A percentile compares a stretch with the other conserved stretches of the same genome.
Evolutionary conservation across 1,140 invertebrate genomes (phyloP).

Genomic region (Batillaria attramentaria): DNA sequence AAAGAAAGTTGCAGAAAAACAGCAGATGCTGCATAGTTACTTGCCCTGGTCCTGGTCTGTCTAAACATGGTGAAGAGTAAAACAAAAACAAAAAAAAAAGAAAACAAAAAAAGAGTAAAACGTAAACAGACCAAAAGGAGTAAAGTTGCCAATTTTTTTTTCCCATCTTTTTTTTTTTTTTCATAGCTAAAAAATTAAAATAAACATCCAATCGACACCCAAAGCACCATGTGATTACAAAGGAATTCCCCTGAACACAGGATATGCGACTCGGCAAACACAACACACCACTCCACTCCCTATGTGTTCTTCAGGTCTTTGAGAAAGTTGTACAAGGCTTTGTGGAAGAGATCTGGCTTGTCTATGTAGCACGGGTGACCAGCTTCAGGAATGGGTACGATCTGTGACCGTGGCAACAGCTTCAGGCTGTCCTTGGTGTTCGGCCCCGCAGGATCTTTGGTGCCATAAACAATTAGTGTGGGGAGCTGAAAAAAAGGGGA

Average conservation of each 20-base stretch:
- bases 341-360: slow-evolving; percentile 18
- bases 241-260: neutral
- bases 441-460: neutral
- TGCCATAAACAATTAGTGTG: slow-evolving; percentile 1
- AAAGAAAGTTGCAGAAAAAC: neutral
- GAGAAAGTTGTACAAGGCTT: neutral
- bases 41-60: too few relatives aligned
- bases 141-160: neutral
- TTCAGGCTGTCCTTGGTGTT: neutral
- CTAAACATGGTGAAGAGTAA: neutral
- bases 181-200: neutral
- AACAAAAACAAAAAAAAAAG: neutral
- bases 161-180: too few relatives aligned
- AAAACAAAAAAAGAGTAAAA: neutral
- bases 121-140: neutral
- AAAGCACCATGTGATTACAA: neutral
- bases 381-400: neutral
- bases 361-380: slow-evolving; percentile 17
- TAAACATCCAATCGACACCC: neutral
- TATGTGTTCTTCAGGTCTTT: neutral
- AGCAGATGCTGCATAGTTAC: too few relatives aligned
- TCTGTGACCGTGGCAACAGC: slow-evolving; percentile 9
- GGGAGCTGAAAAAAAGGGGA: neutral
- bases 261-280: neutral
- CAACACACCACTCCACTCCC: neutral